Conservation (phyloP, 2,797 vertebrate species). For the Cossypha niveicapilla region DNA sequence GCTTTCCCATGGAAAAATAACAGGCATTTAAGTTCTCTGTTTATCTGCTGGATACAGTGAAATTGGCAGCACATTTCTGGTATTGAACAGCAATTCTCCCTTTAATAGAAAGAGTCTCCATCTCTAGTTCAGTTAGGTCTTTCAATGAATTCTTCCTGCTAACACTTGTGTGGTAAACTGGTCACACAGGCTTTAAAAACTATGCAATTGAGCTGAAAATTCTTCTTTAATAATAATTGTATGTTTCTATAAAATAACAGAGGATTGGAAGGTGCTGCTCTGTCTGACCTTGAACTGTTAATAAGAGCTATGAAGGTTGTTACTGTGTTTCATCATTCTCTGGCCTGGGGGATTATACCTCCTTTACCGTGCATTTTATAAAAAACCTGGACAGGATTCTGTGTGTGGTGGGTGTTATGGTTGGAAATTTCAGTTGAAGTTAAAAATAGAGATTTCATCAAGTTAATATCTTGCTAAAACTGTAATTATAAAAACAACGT, state of each 20-base stretch:
- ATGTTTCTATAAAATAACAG: neutral
- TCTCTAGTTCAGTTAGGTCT: neutral
- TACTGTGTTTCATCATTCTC: neutral
- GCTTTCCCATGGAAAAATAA: neutral
- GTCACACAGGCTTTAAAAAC: neutral
- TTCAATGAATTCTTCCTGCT: neutral
- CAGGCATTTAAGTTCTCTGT: neutral
- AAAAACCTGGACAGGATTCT: neutral
- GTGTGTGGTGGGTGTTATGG: neutral
- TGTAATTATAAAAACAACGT: neutral
- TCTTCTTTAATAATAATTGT: neutral
- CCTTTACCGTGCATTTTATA: fast-evolving
- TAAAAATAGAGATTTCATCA: neutral
- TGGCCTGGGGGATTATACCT: neutral
- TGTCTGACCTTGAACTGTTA: neutral
- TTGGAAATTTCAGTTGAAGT: conserved; percentile 15
- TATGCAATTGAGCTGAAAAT: neutral
- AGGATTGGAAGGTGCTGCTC: neutral
- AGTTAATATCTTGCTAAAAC: neutral
- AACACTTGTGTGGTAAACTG: neutral
- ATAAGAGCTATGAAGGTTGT: neutral
- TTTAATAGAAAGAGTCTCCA: fast-evolving
- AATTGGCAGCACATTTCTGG: neutral
- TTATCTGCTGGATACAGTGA: neutral
- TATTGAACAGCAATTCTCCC: neutral